Conservation (phyloP, 2,888 invertebrate genomes). For the Diabrotica balteata region DNA sequence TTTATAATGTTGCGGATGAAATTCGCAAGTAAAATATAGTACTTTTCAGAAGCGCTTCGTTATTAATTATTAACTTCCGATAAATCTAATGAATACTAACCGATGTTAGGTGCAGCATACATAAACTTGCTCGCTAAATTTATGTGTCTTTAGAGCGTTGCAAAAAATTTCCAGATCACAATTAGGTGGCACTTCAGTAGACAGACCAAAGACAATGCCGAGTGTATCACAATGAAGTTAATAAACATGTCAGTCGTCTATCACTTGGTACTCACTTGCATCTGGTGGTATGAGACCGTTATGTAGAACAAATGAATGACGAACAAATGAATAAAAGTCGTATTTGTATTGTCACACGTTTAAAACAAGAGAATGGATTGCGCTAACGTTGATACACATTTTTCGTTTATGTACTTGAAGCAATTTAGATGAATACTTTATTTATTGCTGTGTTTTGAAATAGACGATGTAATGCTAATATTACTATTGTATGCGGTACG, state of each 20-base stretch:
- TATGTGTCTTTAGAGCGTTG: neutral
- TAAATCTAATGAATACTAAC: neutral
- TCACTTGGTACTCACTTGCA: slow-evolving; percentile 38
- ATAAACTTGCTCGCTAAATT: neutral
- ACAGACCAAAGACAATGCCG: slow-evolving; percentile 38
- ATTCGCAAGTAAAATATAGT: no score
- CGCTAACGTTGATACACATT: slow-evolving; percentile 22
- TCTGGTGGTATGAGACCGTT: slow-evolving; percentile 36
- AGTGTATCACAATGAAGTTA: slow-evolving; percentile 40
- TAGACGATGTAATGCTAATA: neutral
- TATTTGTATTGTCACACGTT: slow-evolving; percentile 42
- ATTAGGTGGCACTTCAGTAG: slow-evolving; percentile 36
- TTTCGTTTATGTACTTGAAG: neutral
- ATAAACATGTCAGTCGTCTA: slow-evolving; percentile 43
- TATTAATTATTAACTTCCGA: neutral
- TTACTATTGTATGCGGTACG: neutral
- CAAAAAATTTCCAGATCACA: slow-evolving; percentile 25
- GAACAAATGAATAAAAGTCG: slow-evolving; percentile 43
- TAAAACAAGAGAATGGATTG: slow-evolving; percentile 41
- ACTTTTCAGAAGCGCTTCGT: no score
- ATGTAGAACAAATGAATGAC: slow-evolving; percentile 45
- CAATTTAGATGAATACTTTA: neutral
- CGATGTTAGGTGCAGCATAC: neutral
- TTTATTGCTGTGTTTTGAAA: slow-evolving; percentile 3
- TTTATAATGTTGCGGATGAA: no score